Percentiles rank a stretch among this genome's conserved stretches.
These are phyloP conservation scores for Microctonus hyperodae DNA, from an alignment of 2,888 invertebrate species.

Conservation along the genomic window DNA sequence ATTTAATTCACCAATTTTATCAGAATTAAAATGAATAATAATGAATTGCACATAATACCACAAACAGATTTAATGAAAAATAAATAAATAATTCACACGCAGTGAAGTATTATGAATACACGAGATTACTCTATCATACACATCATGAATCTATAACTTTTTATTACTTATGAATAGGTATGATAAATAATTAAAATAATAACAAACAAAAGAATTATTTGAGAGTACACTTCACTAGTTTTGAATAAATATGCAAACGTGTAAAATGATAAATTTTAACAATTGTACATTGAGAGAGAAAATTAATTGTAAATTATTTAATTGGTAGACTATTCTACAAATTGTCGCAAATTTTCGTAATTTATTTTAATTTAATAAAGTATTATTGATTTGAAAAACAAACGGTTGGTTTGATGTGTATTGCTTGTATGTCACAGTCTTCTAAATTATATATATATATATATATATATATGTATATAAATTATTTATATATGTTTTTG, in stretches of 20 bases:
- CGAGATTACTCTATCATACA: background rate
- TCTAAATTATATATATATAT: background rate
- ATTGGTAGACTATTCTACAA: conserved; percentile 53
- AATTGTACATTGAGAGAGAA: conserved; percentile 37
- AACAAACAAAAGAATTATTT: background rate
- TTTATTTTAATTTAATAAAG: conserved; percentile 34
- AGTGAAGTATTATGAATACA: background rate
- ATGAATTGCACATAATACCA: background rate
- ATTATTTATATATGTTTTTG: too few species aligned
- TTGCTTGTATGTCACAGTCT: background rate
- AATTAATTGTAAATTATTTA: background rate
- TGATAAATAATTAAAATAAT: background rate
- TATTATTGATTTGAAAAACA: background rate
- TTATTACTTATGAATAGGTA: background rate
- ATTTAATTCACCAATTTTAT: background rate
- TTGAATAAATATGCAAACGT: background rate
- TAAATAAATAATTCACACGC: conserved; percentile 34
- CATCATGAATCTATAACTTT: background rate
- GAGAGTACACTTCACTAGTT: background rate
- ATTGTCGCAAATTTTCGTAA: conserved; percentile 45
- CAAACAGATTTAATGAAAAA: background rate
- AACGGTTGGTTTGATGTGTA: background rate
- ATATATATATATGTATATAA: too few species aligned
- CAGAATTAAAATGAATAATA: background rate
- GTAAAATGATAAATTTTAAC: background rate